A percentile compares a stretch with the other conserved stretches of the same genome.
These are phyloP conservation scores for Cladorhizidae sp. DNA, from an alignment of 37 sponge, comb jelly and placozoan genomes.

Conservation along the genomic window DNA sequence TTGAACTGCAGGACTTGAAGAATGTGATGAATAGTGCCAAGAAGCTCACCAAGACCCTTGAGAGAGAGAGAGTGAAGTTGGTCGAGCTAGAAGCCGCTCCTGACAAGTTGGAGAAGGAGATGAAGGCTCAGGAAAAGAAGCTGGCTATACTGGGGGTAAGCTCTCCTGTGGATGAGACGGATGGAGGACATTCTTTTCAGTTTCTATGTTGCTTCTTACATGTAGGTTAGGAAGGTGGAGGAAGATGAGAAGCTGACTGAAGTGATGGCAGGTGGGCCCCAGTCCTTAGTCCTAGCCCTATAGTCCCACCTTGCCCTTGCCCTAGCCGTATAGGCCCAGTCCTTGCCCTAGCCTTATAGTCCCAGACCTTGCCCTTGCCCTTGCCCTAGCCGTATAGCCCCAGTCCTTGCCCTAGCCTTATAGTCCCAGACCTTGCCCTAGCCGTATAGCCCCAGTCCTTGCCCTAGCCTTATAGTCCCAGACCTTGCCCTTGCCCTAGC, in stretches of 20 bases:
- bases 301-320: too few species aligned
- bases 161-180: not conserved
- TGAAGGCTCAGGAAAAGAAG: conserved; percentile 60
- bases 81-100: conserved; percentile 78
- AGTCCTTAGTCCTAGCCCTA: too few species aligned
- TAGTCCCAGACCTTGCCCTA: too few species aligned
- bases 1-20: conserved; percentile 70
- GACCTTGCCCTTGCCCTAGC: too few species aligned
- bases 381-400: too few species aligned
- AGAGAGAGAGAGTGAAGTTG: conserved; percentile 85
- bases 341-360: too few species aligned
- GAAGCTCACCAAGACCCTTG: conserved; percentile 71
- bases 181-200: not conserved
- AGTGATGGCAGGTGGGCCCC: conserved; percentile 72
- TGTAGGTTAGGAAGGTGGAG: conserved; percentile 40
- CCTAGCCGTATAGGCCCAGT: too few species aligned
- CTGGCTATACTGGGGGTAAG: conserved; percentile 60
- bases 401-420: too few species aligned
- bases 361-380: too few species aligned
- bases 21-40: conserved; percentile 73
- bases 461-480: too few species aligned
- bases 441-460: too few species aligned
- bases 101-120: conserved; percentile 66
- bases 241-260: conserved; percentile 69
- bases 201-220: not conserved